Evolutionary conservation across 2,888 invertebrate species (phyloP).

Genomic region (Saturnia japonica): DNA sequence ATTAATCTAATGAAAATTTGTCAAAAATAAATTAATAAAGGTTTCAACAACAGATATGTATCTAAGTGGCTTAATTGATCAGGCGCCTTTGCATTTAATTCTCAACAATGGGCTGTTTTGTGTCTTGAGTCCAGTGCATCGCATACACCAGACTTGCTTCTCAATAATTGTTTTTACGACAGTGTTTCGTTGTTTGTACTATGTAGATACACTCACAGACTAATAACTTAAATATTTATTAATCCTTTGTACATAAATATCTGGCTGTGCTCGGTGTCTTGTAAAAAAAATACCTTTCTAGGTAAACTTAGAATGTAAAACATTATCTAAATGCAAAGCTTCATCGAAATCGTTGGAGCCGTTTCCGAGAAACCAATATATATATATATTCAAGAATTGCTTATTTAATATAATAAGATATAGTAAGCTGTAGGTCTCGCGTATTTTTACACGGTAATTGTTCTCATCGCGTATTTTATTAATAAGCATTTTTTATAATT

Average conservation of each 20-base stretch:
- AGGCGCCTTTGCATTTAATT: slow-evolving; percentile 22
- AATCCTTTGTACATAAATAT: too few species aligned
- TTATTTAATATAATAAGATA: too few species aligned
- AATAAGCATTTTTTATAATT: too few species aligned
- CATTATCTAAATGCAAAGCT: too few species aligned
- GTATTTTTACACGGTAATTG: too few species aligned
- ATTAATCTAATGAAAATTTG: slow-evolving; percentile 33
- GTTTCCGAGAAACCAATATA: too few species aligned
- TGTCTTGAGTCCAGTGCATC: neutral
- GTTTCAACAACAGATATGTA: slow-evolving; percentile 22
- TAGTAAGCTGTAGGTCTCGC: too few species aligned
- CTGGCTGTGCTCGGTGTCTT: too few species aligned
- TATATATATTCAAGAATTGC: too few species aligned
- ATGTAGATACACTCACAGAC: neutral
- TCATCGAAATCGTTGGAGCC: too few species aligned
- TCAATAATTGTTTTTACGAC: slow-evolving; percentile 8
- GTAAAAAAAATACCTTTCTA: too few species aligned
- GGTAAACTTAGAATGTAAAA: too few species aligned
- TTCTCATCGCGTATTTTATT: neutral
- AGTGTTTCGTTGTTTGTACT: slow-evolving; percentile 14
- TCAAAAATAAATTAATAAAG: slow-evolving; percentile 34
- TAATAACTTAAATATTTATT: neutral
- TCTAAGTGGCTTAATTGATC: slow-evolving; percentile 30
- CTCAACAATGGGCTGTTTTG: slow-evolving; percentile 5
- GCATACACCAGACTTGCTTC: neutral